Base-by-base conservation (phyloP, 2,113 vertebrate genomes). In the Butorides virescens region DNA sequence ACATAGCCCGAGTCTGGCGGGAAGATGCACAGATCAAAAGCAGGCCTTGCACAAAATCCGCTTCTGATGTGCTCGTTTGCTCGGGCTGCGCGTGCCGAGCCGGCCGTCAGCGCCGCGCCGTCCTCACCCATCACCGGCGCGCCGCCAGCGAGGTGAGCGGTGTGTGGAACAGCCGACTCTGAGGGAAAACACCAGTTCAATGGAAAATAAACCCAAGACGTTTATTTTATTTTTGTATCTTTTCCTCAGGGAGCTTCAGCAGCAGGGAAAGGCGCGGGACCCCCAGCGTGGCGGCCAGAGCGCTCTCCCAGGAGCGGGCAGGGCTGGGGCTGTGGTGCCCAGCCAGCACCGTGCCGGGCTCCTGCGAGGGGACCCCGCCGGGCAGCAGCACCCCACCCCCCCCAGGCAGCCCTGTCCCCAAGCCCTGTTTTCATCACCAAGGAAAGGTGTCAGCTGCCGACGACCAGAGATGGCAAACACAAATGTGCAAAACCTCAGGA, bases 11-110 rank as follows among this genome's bases (percentile, higher is more conserved):
- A 93, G 88, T 76, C 80, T 93, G 85, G 75, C 78, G 93, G 93
- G 76, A 94, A 96, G 97, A 97, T 87, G 88, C 94, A 93, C 92
- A 97, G 95, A 95, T 97, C 96, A 97, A 96, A 97, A 97, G 94
- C 88, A 95, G 77, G 39, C 83, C 77, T 92, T 83, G 71, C 71
- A 96, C 95, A 95, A 96, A 96, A 94, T 95, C 95, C 61, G 73
- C 93, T 92, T 96, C 95, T 97, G 95, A 97, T 95, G 94, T 92
- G 55, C 90, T 96, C 92, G 4, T 85, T 97, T 95, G 71, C 94
- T 95, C 80, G 66, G 71, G 80, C 79, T 92, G 21, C 79, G 80
- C 23, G 13, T 61, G 74, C 62, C 78, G 93, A 92, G 56, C 95
- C 90, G 94, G 79, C 95, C 94, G 88, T 25, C 91, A 94, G 94